Evolutionary conservation across 1,140 invertebrate species (phyloP), one percentile per base, ranked within the genome.

Genomic region (Drosophila jambulina): DNA sequence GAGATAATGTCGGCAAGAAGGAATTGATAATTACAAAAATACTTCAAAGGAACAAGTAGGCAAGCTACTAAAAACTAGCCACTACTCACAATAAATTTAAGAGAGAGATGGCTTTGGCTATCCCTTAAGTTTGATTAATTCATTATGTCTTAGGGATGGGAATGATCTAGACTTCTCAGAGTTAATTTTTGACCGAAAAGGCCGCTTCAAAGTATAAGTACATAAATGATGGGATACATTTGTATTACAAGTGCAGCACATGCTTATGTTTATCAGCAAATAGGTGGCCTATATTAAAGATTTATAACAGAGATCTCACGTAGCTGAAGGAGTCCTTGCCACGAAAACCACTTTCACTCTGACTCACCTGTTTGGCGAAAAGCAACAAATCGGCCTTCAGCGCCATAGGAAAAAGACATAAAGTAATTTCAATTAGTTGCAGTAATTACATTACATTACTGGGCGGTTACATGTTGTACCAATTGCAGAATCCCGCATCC

Each of bases 381-480:
- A 21, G 19, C 17, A 32, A 23, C 8, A 68, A 38, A 56, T 69
- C 32, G 65, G 8, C 25, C 21, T 32, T 46, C 21, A 13, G 48
- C 5, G 19, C 17, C 34, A 23, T 17, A 27, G 29, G n/a, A 46
- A 67, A 42, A 17, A 27, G 69, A 42, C 68, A 59, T 71, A 49
- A 71, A 72, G 65, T 59, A 42, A 65, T 71, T 58, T 49, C 51
- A 72, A 72, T 70, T 70, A 71, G 51, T 27, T 57, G 43, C 17
- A 19, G n/a, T 48, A 70, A 71, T 70, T 70, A 58, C 34, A 46
- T 46, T 54, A 45, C 29, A 56, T 40, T 32, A 9, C 23, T 25
- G 23, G 23, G 34, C 36, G 15, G 9, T 23, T 46, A 19, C 27
- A 49, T 19, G 7, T 45, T n/a, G n/a, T 17, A 13, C 17, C 13